Evolutionary conservation across 2,888 invertebrate genomes (phyloP).

Genomic region (Philhelius pedissequus): DNA sequence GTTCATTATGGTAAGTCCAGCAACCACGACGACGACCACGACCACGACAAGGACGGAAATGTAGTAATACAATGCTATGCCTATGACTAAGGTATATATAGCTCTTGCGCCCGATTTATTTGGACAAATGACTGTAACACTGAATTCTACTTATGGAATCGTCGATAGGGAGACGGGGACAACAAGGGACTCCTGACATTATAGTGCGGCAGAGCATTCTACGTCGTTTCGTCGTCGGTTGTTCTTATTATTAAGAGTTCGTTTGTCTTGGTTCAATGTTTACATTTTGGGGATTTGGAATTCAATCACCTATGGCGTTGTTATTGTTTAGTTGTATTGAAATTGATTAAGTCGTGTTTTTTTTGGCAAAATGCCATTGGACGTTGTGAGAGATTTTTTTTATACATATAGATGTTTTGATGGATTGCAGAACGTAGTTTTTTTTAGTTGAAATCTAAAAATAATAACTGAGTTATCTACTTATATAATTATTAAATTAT

Average conservation of each 20-base stretch:
- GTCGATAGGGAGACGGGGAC: not conserved
- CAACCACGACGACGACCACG: not conserved
- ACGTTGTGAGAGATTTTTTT: not conserved
- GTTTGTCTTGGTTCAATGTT: constrained; percentile 12
- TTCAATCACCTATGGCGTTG: not conserved
- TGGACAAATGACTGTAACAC: constrained; percentile 58
- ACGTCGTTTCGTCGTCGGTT: too few species aligned
- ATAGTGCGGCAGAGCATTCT: constrained; percentile 11
- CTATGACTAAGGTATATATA: constrained; percentile 5
- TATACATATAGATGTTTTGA: constrained; percentile 28
- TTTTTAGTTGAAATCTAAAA: too few species aligned
- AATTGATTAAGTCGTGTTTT: constrained; percentile 26
- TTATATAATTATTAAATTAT: too few species aligned
- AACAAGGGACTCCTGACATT: not conserved
- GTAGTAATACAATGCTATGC: not conserved
- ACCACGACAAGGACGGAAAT: constrained; percentile 15
- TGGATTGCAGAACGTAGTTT: too few species aligned
- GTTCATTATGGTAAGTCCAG: constrained; percentile 48
- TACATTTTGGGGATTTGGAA: constrained; percentile 18
- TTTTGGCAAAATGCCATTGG: constrained; percentile 46
- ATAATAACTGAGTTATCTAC: too few species aligned
- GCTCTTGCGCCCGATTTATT: constrained; percentile 47
- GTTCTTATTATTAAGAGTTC: constrained; percentile 1
- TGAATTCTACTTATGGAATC: constrained; percentile 8
- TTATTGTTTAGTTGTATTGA: constrained; percentile 3